Base-by-base conservation (phyloP, 2,888 invertebrate species). In the Drosophila mayaguana region DNA sequence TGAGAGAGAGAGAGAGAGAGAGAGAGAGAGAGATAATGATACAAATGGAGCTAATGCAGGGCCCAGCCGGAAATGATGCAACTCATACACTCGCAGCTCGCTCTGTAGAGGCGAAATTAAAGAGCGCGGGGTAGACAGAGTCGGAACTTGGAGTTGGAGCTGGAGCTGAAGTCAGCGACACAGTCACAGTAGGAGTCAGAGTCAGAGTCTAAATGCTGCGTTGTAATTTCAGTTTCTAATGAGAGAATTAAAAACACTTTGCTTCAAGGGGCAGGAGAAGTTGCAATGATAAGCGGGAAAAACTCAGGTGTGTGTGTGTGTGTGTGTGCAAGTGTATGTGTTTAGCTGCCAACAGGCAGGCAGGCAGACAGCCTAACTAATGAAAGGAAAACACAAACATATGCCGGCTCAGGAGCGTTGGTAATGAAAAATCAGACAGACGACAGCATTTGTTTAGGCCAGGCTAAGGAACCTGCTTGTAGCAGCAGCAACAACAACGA, bases 171-270 rank as follows among this genome's bases (percentile, higher is more conserved):
- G 36, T 6, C 22, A 22, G n/a, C 25, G 34, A 3, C n/a, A 4
- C 6, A 38, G 16, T 36, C 14, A 4, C 14, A 11, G 50, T 6
- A 7, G 7, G 28, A 28, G 61, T 40, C 53, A 28, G 22, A 36
- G 57, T 18, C 70, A 63, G 48, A 45, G 59, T 69, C 60, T 71
- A 63, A 74, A 74, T 76, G 74, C 68, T 67, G 81, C 56, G 71
- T 57, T 80, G 81, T 75, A 83, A 90, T 83, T 88, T 88, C 87
- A 75, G 89, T 83, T 88, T 75, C 86, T 89, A 87, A 89, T 87
- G 86, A 89, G 86, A 87, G 86, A 88, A 89, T 87, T 87, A 88
- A 78, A 86, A 89, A 87, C 86, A 87, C 89, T 87, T 89, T 88
- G 88, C 85, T 34, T 32, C 70, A 56, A 46, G 46, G 40, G 38